phyloP scores from a whole-genome alignment of 64 coral and sea anemone species.

The Pachyseris speciosa region DNA sequence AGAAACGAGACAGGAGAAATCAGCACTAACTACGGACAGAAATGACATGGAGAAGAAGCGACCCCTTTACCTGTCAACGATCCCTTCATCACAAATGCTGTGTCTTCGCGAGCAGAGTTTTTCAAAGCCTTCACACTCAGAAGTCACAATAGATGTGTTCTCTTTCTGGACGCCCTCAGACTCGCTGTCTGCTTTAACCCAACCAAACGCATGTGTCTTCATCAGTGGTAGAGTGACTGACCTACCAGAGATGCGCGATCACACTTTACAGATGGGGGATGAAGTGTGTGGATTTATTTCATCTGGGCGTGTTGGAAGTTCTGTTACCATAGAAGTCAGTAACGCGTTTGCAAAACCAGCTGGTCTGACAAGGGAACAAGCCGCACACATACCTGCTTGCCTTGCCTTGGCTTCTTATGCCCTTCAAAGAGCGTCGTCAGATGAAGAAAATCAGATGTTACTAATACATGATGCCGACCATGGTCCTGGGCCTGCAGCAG shows the following conservation, averaged over 20 bases:
- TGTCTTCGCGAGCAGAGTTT: not conserved
- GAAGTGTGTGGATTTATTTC: conserved; percentile 38
- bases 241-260: not conserved
- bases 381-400: not conserved
- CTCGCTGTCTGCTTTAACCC: not conserved
- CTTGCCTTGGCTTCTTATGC: conserved; percentile 2
- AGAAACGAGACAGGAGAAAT: not conserved
- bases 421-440: conserved; percentile 17
- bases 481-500: conserved; percentile 43
- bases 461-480: conserved; percentile 66
- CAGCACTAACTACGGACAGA: too few relatives aligned
- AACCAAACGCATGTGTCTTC: not conserved
- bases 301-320: not conserved
- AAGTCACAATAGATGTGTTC: not conserved
- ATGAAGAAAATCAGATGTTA: not conserved
- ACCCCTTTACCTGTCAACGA: not conserved
- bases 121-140: not conserved
- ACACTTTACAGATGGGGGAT: conserved; percentile 10
- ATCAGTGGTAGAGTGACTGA: conserved; percentile 31
- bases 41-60: not conserved
- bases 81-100: not conserved
- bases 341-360: conserved; percentile 26
- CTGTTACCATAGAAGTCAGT: not conserved
- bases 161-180: not conserved
- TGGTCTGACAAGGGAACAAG: conserved; percentile 10